Percentiles rank a stretch among this genome's conserved stretches.
Evolutionary conservation across 1,140 invertebrate species (phyloP).

Genomic region (Zaprionus ornatus): DNA sequence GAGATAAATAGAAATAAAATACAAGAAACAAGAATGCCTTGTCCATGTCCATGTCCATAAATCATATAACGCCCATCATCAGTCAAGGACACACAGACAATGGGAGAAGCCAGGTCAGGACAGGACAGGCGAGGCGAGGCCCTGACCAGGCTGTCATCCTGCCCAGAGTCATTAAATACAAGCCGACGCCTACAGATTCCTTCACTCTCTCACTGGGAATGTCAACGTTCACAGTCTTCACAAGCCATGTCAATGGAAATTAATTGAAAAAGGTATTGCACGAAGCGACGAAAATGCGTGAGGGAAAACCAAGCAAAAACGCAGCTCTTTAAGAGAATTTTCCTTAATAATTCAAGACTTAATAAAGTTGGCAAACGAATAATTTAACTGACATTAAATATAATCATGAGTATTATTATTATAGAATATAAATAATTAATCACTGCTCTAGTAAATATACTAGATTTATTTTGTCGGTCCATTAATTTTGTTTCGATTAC

Average conservation of each 20-base stretch:
- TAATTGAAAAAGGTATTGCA: conserved; percentile 46
- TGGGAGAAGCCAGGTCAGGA: conserved; percentile 8
- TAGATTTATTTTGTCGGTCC: conserved; percentile 28
- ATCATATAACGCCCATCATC: conserved; percentile 68
- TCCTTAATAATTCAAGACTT: not conserved
- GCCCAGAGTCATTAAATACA: conserved; percentile 43
- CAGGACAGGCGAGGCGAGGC: not conserved
- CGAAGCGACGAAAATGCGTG: not conserved
- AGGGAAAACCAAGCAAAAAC: conserved; percentile 3
- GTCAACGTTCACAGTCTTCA: conserved; percentile 43
- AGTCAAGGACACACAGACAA: conserved; percentile 57
- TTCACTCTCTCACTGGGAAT: conserved; percentile 15
- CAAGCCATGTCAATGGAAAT: conserved; percentile 47
- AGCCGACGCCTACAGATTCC: conserved; percentile 26
- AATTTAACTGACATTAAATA: not conserved
- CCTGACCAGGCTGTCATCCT: conserved; percentile 40
- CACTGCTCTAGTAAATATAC: not conserved
- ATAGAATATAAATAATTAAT: not conserved
- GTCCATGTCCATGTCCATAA: conserved; percentile 49
- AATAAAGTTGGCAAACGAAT: too few species aligned
- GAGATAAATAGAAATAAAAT: conserved; percentile 16
- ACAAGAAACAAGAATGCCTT: conserved; percentile 27
- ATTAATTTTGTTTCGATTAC: conserved; percentile 50
- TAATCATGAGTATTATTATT: not conserved
- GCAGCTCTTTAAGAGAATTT: not conserved